These are phyloP conservation scores for Synergus gifuensis DNA, from an alignment of 2,888 invertebrate species.

Conservation along the genomic window DNA sequence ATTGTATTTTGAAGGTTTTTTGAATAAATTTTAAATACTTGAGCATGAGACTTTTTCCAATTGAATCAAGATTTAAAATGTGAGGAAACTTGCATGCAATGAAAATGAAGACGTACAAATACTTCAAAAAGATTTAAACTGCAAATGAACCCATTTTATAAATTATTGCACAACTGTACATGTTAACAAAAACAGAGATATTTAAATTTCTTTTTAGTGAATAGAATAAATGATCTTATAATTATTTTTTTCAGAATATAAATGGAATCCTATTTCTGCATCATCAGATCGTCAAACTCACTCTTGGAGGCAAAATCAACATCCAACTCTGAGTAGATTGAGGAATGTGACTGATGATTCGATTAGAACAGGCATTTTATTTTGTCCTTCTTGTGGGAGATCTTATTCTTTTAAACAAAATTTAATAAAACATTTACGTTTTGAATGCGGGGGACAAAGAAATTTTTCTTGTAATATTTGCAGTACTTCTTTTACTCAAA, in stretches of 20 bases:
- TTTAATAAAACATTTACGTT: conserved; percentile 80
- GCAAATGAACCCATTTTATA: neutral
- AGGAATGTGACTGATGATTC: neutral
- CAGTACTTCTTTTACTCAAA: conserved; percentile 66
- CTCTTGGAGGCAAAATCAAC: neutral
- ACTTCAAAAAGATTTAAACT: neutral
- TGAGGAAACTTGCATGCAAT: neutral
- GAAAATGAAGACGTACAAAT: neutral
- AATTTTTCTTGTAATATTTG: conserved; percentile 67
- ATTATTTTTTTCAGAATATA: conserved; percentile 22
- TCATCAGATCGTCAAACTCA: neutral
- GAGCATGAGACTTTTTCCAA: neutral
- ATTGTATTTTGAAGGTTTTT: neutral
- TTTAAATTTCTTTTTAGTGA: neutral
- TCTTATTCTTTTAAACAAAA: conserved; percentile 79
- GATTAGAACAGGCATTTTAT: neutral
- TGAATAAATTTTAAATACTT: neutral
- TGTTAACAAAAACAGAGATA: neutral
- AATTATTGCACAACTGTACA: no score
- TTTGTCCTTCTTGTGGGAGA: conserved; percentile 74
- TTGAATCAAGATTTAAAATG: neutral
- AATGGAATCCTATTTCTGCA: neutral
- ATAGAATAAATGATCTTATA: neutral
- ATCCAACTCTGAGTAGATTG: neutral
- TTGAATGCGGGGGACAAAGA: conserved; percentile 75